These are phyloP conservation scores for Hydropotes inermis DNA, from an alignment of 2,113 vertebrate genomes.

Conservation along the genomic window DNA sequence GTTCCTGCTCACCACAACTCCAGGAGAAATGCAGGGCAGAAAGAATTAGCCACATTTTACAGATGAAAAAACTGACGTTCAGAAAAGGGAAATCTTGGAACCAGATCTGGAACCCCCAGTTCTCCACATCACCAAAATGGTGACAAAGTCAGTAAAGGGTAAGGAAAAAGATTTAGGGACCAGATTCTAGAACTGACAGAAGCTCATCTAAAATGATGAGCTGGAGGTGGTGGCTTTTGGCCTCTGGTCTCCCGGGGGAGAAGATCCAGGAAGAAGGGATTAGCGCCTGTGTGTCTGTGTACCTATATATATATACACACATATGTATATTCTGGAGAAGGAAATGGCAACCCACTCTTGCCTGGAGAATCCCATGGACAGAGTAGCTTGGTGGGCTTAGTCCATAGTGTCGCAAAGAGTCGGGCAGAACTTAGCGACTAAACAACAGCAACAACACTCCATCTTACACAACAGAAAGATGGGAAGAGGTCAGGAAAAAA, in stretches of 20 bases:
- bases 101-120: not conserved
- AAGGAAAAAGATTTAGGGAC: not conserved
- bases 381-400: not conserved
- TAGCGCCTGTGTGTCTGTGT: fast-evolving
- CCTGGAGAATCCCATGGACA: not conserved
- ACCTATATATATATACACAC: not conserved
- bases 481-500: not conserved
- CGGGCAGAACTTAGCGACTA: fast-evolving
- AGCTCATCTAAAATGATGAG: not conserved
- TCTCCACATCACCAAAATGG: not conserved
- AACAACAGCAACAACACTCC: not conserved
- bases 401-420: not conserved
- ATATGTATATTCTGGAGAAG: not conserved
- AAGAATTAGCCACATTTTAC: not conserved
- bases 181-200: not conserved
- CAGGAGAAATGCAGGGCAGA: not conserved
- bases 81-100: not conserved
- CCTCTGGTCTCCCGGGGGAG: not conserved
- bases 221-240: not conserved
- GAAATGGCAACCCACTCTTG: not conserved
- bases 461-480: not conserved
- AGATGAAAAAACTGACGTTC: not conserved
- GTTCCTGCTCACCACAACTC: not conserved
- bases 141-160: not conserved
- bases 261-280: not conserved